phyloP scores from a whole-genome alignment of 2,113 vertebrate genomes.

The Tretioscincus oriximinensis region DNA sequence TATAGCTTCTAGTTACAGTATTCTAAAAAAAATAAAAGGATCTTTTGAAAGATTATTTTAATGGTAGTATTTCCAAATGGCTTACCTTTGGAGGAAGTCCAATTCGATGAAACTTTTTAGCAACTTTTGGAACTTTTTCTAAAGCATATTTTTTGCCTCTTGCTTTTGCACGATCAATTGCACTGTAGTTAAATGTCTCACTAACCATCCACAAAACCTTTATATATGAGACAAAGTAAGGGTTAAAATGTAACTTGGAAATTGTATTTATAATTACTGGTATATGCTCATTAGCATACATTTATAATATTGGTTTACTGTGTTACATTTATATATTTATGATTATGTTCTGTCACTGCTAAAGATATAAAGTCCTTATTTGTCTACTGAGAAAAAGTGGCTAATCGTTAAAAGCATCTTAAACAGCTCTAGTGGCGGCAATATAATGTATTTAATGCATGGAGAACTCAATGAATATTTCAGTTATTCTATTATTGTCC shows the following conservation, averaged over 20 bases:
- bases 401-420: neutral
- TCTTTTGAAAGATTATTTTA: neutral
- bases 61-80: neutral
- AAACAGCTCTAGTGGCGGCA: too few species aligned
- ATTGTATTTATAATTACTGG: neutral
- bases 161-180: slow-evolving; percentile 95
- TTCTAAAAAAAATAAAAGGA: neutral
- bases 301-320: neutral
- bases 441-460: neutral
- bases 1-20: neutral
- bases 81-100: slow-evolving; percentile 96
- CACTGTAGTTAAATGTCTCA: slow-evolving; percentile 94
- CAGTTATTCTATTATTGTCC: too few species aligned
- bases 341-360: too few species aligned
- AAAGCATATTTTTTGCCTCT: slow-evolving; percentile 96
- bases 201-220: slow-evolving; percentile 94
- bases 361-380: neutral
- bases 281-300: neutral
- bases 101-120: slow-evolving; percentile 92
- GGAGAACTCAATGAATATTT: neutral
- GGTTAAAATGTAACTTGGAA: slow-evolving; percentile 23
- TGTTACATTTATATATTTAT: neutral
- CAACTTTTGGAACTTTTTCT: slow-evolving; percentile 96
- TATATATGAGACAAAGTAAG: slow-evolving; percentile 35
- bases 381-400: neutral